A percentile compares a stretch with the other conserved stretches of the same genome.
Conservation (phyloP, 2,113 vertebrate genomes). For the Hippotragus niger region DNA sequence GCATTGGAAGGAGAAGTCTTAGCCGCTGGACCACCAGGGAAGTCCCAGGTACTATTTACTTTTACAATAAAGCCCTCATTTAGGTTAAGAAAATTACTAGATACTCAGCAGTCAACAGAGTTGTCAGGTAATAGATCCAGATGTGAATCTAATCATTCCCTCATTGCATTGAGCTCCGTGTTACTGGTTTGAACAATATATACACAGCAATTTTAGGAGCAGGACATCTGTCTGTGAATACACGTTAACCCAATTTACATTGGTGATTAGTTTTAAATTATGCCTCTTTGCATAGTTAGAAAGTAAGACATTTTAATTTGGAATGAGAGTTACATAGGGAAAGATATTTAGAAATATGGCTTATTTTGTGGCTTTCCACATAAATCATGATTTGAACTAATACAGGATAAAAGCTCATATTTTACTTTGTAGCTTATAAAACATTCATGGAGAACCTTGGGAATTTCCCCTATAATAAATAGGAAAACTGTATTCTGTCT, state of each 20-base stretch:
- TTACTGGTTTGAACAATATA: not conserved
- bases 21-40: not conserved
- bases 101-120: not conserved
- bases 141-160: not conserved
- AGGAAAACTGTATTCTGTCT: not conserved
- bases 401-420: not conserved
- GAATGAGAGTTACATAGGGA: not conserved
- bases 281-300: not conserved
- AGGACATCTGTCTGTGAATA: not conserved
- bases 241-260: not conserved
- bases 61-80: not conserved
- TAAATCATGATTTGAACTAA: not conserved
- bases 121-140: not conserved
- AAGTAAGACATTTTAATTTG: not conserved
- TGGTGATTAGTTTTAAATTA: not conserved
- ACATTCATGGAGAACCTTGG: not conserved
- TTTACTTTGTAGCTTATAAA: not conserved
- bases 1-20: accelerated
- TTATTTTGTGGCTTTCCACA: not conserved
- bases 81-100: not conserved
- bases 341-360: not conserved
- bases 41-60: not conserved
- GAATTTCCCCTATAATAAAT: not conserved
- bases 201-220: not conserved
- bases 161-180: not conserved